Base-by-base conservation (phyloP, 1,140 invertebrate species). In the Papilio helenus region DNA sequence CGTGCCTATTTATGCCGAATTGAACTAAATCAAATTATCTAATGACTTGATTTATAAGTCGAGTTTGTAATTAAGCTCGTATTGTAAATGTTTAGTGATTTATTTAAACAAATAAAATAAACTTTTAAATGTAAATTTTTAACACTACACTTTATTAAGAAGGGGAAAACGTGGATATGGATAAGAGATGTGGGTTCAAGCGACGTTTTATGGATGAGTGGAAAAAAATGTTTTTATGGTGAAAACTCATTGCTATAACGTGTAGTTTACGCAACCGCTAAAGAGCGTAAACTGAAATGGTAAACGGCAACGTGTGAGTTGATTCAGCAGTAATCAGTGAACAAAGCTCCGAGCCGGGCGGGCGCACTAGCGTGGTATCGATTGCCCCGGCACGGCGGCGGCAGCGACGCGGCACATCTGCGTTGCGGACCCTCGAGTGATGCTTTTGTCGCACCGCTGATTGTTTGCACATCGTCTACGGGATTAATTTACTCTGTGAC, bases 301-400 rank as follows among this genome's bases (percentile, higher is more conserved):
- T 26, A 65, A 68, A 16, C 16, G 26, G 61, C 61, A 68, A 14
- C 26, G 23, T 34, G 23, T 49, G 39, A 51, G 23, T 20, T 23
- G 8, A 39, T 8, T 44, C 42, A 72, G 34, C 51, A 49, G 46
- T 49, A 46, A 46, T 10, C 44, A 51, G 49, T 16, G 68, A 42
- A 44, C 39, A 42, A 72, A 72, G 82, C 83, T 85, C 85, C 83
- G 79, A 82, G 81, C 65, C 79, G 44, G 51, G 39, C 79, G 82
- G 82, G 83, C 87, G 83, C 86, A 87, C 79, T 86, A 81, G 73
- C 82, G 80, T 77, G 79, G 71, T 86, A 88, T 86, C 79, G 87
- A 88, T 88, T 87, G 81, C 39, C 39, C 71, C 71, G 80, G 80
- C 23, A 68, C 55, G 55, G 18, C 55, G 46, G 46, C 46, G 16